Evolutionary conservation across 2,888 invertebrate species (phyloP).

Genomic region (Plebejus anna): DNA sequence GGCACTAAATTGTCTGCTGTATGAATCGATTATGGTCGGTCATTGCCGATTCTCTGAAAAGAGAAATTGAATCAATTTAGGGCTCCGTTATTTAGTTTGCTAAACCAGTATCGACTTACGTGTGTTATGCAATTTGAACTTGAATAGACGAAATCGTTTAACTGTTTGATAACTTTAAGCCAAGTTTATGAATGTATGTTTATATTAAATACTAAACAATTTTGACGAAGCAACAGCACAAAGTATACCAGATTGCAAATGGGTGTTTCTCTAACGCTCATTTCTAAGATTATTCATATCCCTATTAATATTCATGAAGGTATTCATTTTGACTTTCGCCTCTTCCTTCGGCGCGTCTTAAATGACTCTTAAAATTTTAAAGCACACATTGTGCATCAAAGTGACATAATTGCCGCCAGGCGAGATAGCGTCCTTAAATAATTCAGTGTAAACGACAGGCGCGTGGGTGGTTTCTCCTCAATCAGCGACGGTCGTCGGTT

Average conservation of each 20-base stretch:
- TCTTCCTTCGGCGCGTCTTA: neutral
- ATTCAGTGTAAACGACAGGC: slow-evolving; percentile 49
- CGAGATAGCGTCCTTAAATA: slow-evolving; percentile 24
- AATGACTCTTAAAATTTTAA: slow-evolving; percentile 11
- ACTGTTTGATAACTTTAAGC: neutral
- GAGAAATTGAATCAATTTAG: slow-evolving; percentile 17
- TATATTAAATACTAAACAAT: neutral
- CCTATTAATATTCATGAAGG: slow-evolving; percentile 15
- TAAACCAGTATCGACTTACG: neutral
- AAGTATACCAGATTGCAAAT: neutral
- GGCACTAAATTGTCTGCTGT: slow-evolving; percentile 50
- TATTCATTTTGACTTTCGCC: slow-evolving; percentile 19
- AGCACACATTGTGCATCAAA: slow-evolving; percentile 8
- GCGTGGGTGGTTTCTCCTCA: slow-evolving; percentile 69
- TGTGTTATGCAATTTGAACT: neutral
- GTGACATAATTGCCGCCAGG: slow-evolving; percentile 22
- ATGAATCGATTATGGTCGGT: slow-evolving; percentile 32
- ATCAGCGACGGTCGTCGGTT: slow-evolving; percentile 65
- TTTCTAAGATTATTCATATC: slow-evolving; percentile 17
- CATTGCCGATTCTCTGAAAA: slow-evolving; percentile 2
- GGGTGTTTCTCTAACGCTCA: neutral
- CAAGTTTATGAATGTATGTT: neutral
- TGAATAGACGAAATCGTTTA: neutral
- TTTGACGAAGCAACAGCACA: neutral
- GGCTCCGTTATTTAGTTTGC: neutral